A percentile compares a stretch with the other conserved stretches of the same genome.
These are phyloP conservation scores for Zaprionus obscuricornis DNA, from an alignment of 2,888 invertebrate species.

Conservation along the genomic window DNA sequence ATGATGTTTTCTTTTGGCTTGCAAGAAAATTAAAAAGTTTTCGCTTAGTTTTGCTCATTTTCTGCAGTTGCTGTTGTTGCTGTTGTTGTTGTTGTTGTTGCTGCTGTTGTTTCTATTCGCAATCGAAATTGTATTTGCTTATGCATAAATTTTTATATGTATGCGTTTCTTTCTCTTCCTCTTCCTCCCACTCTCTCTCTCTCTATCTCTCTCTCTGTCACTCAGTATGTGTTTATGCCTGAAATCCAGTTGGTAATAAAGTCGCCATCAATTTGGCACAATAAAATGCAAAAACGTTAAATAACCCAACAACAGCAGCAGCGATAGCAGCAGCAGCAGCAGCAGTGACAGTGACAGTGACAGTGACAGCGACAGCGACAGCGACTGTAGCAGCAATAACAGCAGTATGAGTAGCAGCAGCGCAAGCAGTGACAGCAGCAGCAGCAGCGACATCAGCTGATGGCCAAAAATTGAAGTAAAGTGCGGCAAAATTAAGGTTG, in stretches of 20 bases:
- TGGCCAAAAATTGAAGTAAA: neutral
- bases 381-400: too few species aligned
- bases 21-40: neutral
- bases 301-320: slow-evolving; percentile 29
- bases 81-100: neutral
- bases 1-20: neutral
- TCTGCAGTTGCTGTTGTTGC: neutral
- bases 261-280: slow-evolving; percentile 59
- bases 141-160: slow-evolving; percentile 15
- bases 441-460: too few species aligned
- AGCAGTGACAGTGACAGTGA: neutral
- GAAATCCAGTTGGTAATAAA: slow-evolving; percentile 61
- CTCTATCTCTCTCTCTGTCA: neutral
- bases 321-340: slow-evolving; percentile 11
- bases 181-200: too few species aligned
- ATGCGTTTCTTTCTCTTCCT: too few species aligned
- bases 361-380: too few species aligned
- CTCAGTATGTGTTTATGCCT: slow-evolving; percentile 58
- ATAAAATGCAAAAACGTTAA: slow-evolving; percentile 50
- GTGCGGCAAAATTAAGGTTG: too few species aligned
- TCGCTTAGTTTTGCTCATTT: neutral
- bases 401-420: too few species aligned
- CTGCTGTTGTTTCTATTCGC: neutral
- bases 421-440: too few species aligned
- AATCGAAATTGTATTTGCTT: too few species aligned